Base-by-base conservation (phyloP, 2,888 invertebrate genomes). In the Chouioia cunea region DNA sequence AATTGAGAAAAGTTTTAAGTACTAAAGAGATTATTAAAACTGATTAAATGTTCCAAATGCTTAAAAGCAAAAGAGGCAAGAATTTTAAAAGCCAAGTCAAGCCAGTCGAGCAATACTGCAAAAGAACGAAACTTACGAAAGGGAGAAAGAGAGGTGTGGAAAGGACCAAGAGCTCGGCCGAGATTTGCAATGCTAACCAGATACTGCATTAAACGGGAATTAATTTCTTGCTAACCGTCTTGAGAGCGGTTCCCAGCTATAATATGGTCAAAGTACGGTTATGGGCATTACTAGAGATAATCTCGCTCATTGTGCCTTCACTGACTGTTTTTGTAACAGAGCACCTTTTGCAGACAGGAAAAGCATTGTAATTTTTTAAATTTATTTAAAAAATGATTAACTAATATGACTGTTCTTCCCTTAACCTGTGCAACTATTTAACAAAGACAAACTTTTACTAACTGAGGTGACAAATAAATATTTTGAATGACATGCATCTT, bases 111-210 rank as follows among this genome's bases (percentile, higher is more conserved):
- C 46, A 48, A 62, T 36, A 12, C 36, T 8, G 36, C 4, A 36
- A 36, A 36, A 36, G 36, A 70, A 65, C 67, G 66, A 64, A 65
- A 69, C 53, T 44, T 47, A 44, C 71, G 70, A 75, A 70, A 73
- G 73, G 73, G 75, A 73, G 74, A 70, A 73, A 77, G 75, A 76
- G 74, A 65, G 72, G 69, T 65, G 59, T 67, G 53, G 43, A 62
- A 57, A 69, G 65, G 65, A 60, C 56, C 56, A 72, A 65, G 68
- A 52, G 65, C 65, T 44, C 65, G 67, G 70, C 73, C 68, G 76
- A 78, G 79, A 84, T 84, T 83, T 84, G 84, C 83, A 83, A 82
- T 84, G 82, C 83, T 82, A 84, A 84, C 81, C 79, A 81, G 79
- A 74, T 79, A 83, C 82, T 83, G 80, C 80, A 82, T 84, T 82